Evolutionary conservation across 2,797 vertebrate genomes (phyloP).

Genomic region (Philypnodon macrostomus): DNA sequence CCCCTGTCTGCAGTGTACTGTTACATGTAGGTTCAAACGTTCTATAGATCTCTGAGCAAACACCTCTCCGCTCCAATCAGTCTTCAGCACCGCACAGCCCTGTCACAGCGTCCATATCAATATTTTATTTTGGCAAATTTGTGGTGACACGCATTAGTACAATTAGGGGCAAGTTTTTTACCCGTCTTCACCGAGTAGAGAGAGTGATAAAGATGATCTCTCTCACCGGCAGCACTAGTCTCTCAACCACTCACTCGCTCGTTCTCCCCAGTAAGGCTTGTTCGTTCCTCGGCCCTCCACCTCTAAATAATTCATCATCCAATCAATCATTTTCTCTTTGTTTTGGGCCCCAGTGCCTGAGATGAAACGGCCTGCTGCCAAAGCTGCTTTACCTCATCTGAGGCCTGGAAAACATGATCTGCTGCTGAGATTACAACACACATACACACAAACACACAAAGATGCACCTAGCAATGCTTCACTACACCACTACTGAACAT

Average conservation of each 20-base stretch:
- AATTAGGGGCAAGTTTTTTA: slow-evolving; percentile 75
- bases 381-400: slow-evolving; percentile 84
- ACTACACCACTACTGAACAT: slow-evolving; percentile 35
- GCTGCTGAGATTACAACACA: slow-evolving; percentile 80
- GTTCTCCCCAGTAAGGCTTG: slow-evolving; percentile 64
- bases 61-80: slow-evolving; percentile 63
- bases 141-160: slow-evolving; percentile 74
- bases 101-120: slow-evolving; percentile 64
- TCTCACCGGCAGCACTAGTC: slow-evolving; percentile 35
- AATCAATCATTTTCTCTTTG: slow-evolving; percentile 88
- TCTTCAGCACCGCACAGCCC: slow-evolving; percentile 35
- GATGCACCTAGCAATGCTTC: slow-evolving; percentile 50
- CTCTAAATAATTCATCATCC: slow-evolving; percentile 87
- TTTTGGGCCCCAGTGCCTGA: slow-evolving; percentile 85
- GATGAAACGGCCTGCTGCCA: slow-evolving; percentile 82
- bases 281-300: slow-evolving; percentile 76
- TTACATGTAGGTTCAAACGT: slow-evolving; percentile 65
- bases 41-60: slow-evolving; percentile 67
- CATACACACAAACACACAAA: slow-evolving; percentile 46
- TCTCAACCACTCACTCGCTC: slow-evolving; percentile 45
- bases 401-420: slow-evolving; percentile 83
- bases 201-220: slow-evolving; percentile 52
- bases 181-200: slow-evolving; percentile 68
- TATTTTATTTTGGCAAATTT: slow-evolving; percentile 77
- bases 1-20: slow-evolving; percentile 37